Evolutionary conservation across 2,888 invertebrate species (phyloP), one percentile per base, ranked within the genome.

Genomic region (Eupeodes latifasciatus): DNA sequence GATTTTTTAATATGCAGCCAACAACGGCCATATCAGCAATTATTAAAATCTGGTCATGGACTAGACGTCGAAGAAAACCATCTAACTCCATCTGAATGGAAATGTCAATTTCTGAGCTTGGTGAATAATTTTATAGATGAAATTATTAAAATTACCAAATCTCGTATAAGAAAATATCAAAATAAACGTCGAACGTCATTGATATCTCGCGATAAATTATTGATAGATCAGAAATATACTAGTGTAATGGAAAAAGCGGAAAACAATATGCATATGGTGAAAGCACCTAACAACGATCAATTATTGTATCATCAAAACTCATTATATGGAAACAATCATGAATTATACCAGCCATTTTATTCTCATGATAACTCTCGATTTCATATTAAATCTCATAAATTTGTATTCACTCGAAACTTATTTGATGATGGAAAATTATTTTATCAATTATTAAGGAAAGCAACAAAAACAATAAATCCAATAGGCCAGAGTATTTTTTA

Each of bases 41-140:
- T 66, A 49, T 66, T 81, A 53, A 74, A 81, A 79, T 83, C 79
- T 80, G 87, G 84, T 81, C 84, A 77, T 88, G 84, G 84, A 80
- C 80, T 57, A 84, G 84, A 74, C 72, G 87, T 49, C 66, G 87
- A 77, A 77, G 84, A 81, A 88, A 88, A 79, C 27, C 16, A 40
- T 27, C 47, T 9, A 36, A n/a, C 36, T 9, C 47, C 66, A 27
- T 51, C 40, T 9, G 6, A 34, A 40, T 40, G 6, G 40, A 53
- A 40, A 66, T 34, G 27, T 40, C 34, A 66, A 57, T 47, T 34
- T 55, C 55, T 66, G n/a, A 27, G 5, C 19, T 47, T 66, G 1
- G 0, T 66, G 14, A 47, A 49, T 49, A 49, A 14, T 66, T 49
- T 66, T 66, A 27, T 49, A 7, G 49, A 27, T 27, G 27, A 66